Percentiles rank a stretch among this genome's conserved stretches.
Conservation (phyloP, 2,113 vertebrate genomes). For the Trogon surrucura region DNA sequence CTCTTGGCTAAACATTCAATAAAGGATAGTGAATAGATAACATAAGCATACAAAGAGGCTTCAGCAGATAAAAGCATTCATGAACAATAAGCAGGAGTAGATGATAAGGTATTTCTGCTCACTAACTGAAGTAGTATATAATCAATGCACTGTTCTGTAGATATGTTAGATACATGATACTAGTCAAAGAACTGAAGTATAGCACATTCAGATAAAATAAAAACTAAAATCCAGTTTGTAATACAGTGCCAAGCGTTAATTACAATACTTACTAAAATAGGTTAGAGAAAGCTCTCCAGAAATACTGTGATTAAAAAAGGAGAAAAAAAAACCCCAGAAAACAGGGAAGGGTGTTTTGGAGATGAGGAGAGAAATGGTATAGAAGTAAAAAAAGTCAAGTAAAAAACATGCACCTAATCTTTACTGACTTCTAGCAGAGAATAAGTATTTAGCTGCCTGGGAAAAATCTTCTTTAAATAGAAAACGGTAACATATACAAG, state of each 20-base stretch:
- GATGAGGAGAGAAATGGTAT: neutral
- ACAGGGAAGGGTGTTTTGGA: neutral
- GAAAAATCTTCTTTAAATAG: neutral
- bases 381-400: neutral
- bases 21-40: slow-evolving; percentile 11
- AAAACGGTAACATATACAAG: neutral
- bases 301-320: slow-evolving; percentile 7
- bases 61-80: neutral
- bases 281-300: slow-evolving; percentile 17
- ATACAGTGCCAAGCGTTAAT: neutral
- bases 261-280: neutral
- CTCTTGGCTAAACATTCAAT: neutral
- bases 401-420: neutral
- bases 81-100: neutral
- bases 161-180: neutral
- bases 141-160: neutral
- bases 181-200: neutral
- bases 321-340: neutral
- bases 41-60: neutral
- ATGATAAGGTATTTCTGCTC: neutral
- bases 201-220: slow-evolving; percentile 2
- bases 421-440: neutral
- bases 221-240: neutral
- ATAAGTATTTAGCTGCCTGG: neutral
- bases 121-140: neutral